These are phyloP conservation scores for Melangyna quadrimaculata DNA, from an alignment of 2,888 invertebrate genomes.

Conservation along the genomic window DNA sequence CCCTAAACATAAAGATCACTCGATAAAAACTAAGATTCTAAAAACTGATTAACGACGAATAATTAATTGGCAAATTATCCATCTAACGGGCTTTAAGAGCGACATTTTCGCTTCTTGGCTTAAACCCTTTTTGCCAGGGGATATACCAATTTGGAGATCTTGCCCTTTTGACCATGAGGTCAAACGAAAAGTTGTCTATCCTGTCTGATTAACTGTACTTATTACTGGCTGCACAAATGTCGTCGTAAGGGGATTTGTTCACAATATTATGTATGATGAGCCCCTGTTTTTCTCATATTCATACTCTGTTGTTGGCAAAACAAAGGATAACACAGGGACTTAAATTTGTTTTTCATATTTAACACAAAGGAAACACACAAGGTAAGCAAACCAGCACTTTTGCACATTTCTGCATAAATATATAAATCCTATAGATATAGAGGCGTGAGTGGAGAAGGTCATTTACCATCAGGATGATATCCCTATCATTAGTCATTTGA, in stretches of 20 bases:
- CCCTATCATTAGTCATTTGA: conserved; percentile 38
- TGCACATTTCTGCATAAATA: neutral
- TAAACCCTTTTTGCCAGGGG: no score
- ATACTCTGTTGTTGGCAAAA: conserved; percentile 8
- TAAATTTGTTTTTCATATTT: conserved; percentile 36
- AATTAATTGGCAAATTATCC: no score
- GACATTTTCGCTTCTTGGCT: no score
- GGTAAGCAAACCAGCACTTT: neutral
- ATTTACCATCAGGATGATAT: conserved; percentile 11
- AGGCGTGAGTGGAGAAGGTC: neutral
- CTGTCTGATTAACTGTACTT: neutral
- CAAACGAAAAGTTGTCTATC: neutral
- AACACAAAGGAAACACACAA: conserved; percentile 6
- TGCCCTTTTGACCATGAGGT: no score
- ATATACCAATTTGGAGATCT: neutral
- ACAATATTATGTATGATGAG: conserved; percentile 13
- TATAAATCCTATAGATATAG: neutral
- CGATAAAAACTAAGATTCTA: no score
- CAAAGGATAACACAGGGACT: conserved; percentile 7
- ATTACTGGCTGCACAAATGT: neutral
- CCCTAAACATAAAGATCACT: no score
- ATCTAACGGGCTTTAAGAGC: no score
- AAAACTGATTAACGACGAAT: no score
- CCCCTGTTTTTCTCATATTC: neutral
- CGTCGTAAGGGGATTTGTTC: neutral